phyloP scores from a whole-genome alignment of 2,113 vertebrate genomes.

The Pristiophorus japonicus region DNA sequence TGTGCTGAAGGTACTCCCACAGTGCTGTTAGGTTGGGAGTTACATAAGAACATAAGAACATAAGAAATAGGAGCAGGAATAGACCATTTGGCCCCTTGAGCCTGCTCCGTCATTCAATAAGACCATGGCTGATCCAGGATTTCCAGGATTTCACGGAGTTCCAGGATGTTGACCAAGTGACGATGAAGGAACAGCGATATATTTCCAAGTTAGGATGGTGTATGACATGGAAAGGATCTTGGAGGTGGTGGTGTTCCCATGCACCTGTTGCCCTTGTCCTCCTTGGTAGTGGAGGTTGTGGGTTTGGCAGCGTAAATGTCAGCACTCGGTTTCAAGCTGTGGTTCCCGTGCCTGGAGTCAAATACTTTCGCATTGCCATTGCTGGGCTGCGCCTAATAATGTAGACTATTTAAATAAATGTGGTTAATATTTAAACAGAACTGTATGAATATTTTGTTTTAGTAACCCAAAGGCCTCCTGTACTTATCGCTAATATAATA shows the following conservation, averaged over 20 bases:
- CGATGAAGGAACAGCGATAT: neutral
- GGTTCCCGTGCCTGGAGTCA: neutral
- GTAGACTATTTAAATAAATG: slow-evolving; percentile 14
- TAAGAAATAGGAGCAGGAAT: too few relatives aligned
- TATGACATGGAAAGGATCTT: neutral
- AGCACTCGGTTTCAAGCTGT: neutral
- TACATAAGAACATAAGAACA: too few relatives aligned
- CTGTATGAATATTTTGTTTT: neutral
- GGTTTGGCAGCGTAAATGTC: neutral
- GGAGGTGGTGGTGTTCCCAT: neutral
- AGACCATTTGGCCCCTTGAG: too few relatives aligned
- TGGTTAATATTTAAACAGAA: slow-evolving; percentile 22
- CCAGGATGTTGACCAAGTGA: neutral
- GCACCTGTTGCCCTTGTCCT: neutral
- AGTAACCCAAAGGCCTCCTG: neutral
- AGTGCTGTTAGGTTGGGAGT: neutral
- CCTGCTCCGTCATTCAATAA: too few relatives aligned
- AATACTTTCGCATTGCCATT: neutral
- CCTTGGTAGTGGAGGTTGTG: neutral
- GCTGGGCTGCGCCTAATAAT: neutral
- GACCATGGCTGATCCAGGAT: too few relatives aligned
- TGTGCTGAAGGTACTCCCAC: neutral
- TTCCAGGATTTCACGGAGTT: too few relatives aligned
- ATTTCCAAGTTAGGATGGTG: neutral
- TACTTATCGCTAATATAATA: neutral